Base-by-base conservation (phyloP, 2,113 vertebrate species). In the Jacana jacana region DNA sequence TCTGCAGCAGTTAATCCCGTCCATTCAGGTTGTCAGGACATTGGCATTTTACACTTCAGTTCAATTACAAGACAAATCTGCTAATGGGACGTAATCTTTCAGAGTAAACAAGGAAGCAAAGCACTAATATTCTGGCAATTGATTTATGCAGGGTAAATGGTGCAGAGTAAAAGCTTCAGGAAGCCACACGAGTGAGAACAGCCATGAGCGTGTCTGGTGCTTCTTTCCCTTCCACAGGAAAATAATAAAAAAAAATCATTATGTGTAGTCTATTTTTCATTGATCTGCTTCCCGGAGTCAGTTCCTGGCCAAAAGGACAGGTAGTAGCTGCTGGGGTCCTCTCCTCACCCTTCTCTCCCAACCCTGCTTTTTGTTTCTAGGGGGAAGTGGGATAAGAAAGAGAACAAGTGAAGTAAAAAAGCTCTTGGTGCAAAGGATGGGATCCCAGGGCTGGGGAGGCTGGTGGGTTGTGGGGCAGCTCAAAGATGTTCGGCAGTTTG, bases 1-100 rank as follows among this genome's bases (percentile, higher is more conserved):
- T 86, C 88, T 68, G 91, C 91, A 66, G 90, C 69, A 60, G 83
- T 37, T 96, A 94, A 86, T 94, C 81, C 93, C 52, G 52, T 22
- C 88, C 73, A 33, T 51, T 65, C 79, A 71, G 85, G 91, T 44
- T 92, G 95, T 96, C 85, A 90, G 92, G 89, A 86, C 87, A 55
- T 81, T 75, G 96, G 89, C 88, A 92, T 96, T 97, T 96, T 88
- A 96, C 89, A 87, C 93, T 95, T 90, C 81, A 88, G 86, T 89
- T 89, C 94, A 95, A 97, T 97, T 97, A 96, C 92, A 93, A 96
- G 94, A 90, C 91, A 93, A 97, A 96, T 96, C 88, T 95, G 86
- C 95, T 95, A 95, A 97, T 96, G 91, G 97, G 90, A 91, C 49
- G 0, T 97, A 97, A 97, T 96, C 91, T 95, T 95, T 52, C 89